Percentiles rank a stretch among this genome's conserved stretches.
Conservation (phyloP, 2,113 vertebrate species). For the Amphiprion percula region DNA sequence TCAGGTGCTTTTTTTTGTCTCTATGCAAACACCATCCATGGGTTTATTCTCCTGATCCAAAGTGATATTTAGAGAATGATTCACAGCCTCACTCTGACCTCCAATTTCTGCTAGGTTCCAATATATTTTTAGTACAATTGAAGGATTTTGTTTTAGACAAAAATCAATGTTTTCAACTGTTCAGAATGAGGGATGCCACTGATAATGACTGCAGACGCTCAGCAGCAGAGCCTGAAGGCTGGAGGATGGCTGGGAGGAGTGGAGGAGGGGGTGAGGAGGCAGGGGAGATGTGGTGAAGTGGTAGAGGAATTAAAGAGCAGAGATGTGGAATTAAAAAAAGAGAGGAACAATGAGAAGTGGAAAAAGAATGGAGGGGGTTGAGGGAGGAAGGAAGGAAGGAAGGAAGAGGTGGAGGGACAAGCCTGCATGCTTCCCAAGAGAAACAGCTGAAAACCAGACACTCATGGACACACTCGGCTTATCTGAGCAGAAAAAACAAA, state of each 20-base stretch:
- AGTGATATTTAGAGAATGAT: slow-evolving; percentile 4
- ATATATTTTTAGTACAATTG: background rate
- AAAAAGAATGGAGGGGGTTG: slow-evolving; percentile 8
- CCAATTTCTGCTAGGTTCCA: background rate
- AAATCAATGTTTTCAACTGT: background rate
- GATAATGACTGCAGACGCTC: slow-evolving; percentile 42
- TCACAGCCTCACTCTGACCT: background rate
- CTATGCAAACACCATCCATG: background rate
- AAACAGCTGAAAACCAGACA: slow-evolving; percentile 35
- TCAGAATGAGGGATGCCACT: slow-evolving; percentile 6
- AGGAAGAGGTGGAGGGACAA: slow-evolving; percentile 37
- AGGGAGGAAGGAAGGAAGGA: slow-evolving; percentile 40
- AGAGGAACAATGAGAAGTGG: slow-evolving; percentile 7
- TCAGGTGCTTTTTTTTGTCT: background rate
- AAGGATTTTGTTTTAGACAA: background rate
- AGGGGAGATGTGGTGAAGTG: background rate
- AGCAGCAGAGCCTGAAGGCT: slow-evolving; percentile 20
- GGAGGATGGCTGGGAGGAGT: slow-evolving; percentile 1
- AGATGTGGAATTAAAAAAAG: slow-evolving; percentile 2
- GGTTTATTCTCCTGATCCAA: slow-evolving; percentile 18
- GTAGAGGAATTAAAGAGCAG: background rate
- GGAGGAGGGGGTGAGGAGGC: slow-evolving; percentile 31
- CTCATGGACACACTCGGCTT: slow-evolving; percentile 1
- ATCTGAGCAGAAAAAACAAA: background rate
- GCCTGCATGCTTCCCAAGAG: slow-evolving; percentile 7